These are phyloP conservation scores for Ptychobarbus kaznakovi DNA, from an alignment of 2,797 vertebrate genomes.

Conservation along the genomic window DNA sequence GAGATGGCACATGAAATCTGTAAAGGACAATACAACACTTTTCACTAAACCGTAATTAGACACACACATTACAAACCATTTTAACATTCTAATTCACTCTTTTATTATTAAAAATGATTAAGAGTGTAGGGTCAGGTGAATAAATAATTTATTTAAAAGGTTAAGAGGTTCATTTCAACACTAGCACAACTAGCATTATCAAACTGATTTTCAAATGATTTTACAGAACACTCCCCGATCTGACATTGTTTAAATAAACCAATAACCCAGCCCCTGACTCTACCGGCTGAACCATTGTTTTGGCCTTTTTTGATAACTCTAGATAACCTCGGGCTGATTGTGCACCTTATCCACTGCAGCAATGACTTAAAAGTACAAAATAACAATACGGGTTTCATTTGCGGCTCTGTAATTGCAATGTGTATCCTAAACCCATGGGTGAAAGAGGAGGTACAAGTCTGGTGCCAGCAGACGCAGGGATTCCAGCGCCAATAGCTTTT, in stretches of 20 bases:
- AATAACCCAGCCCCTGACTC: not conserved
- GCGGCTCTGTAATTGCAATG: not conserved
- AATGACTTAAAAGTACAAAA: not conserved
- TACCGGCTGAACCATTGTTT: not conserved
- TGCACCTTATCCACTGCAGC: not conserved
- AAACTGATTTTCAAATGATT: not conserved
- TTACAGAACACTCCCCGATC: not conserved
- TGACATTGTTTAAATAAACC: not conserved
- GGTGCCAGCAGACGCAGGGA: not conserved
- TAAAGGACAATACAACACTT: not conserved
- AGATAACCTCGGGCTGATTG: not conserved
- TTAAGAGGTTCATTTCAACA: not conserved
- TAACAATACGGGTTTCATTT: not conserved
- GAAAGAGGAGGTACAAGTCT: not conserved
- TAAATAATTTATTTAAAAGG: not conserved
- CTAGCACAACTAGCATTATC: not conserved
- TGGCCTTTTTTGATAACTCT: not conserved
- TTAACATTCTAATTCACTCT: not conserved
- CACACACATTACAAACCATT: conserved; percentile 14
- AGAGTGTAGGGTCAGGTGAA: not conserved
- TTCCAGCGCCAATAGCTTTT: not conserved
- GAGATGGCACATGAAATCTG: not conserved
- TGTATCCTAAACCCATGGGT: not conserved
- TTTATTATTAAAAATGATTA: not conserved
- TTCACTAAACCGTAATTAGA: conserved; percentile 28